phyloP scores from a whole-genome alignment of 1,140 invertebrate species.

The Drosophila mauritiana region DNA sequence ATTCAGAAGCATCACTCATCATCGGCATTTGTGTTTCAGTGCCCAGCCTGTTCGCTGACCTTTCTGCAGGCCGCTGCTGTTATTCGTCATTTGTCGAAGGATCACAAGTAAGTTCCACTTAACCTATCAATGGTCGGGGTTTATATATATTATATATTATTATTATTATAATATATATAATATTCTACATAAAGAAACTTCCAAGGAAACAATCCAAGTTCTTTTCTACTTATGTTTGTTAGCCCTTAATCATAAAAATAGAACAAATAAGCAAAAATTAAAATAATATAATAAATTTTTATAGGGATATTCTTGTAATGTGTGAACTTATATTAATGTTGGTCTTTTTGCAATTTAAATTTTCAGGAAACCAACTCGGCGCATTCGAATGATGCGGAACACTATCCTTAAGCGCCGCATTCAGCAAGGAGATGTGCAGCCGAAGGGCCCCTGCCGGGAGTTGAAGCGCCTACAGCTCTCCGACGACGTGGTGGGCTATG shows the following conservation, averaged over 20 bases:
- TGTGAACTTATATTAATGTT: too few relatives aligned
- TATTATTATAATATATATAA: background rate
- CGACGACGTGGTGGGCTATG: slow-evolving; percentile 61
- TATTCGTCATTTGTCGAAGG: slow-evolving; percentile 89
- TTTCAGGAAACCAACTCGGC: slow-evolving; percentile 71
- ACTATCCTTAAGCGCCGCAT: slow-evolving; percentile 73
- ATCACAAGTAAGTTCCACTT: slow-evolving; percentile 86
- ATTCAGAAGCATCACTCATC: slow-evolving; percentile 89
- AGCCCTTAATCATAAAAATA: too few relatives aligned
- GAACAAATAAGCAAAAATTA: too few relatives aligned
- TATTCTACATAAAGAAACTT: too few relatives aligned
- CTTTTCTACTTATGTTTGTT: too few relatives aligned
- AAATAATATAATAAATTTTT: too few relatives aligned
- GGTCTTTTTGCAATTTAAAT: background rate
- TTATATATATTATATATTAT: background rate
- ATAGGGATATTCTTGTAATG: too few relatives aligned
- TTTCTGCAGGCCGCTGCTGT: slow-evolving; percentile 90
- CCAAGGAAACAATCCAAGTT: too few relatives aligned
- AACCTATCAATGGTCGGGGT: too few relatives aligned
- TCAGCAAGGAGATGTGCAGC: slow-evolving; percentile 70
- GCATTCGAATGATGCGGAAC: slow-evolving; percentile 81
- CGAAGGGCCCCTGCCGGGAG: slow-evolving; percentile 74
- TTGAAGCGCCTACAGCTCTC: slow-evolving; percentile 70
- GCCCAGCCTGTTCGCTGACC: slow-evolving; percentile 88
- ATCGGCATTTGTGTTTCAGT: slow-evolving; percentile 88